These are phyloP conservation scores for Selene dorsalis DNA, from an alignment of 2,797 vertebrate species.

Conservation along the genomic window DNA sequence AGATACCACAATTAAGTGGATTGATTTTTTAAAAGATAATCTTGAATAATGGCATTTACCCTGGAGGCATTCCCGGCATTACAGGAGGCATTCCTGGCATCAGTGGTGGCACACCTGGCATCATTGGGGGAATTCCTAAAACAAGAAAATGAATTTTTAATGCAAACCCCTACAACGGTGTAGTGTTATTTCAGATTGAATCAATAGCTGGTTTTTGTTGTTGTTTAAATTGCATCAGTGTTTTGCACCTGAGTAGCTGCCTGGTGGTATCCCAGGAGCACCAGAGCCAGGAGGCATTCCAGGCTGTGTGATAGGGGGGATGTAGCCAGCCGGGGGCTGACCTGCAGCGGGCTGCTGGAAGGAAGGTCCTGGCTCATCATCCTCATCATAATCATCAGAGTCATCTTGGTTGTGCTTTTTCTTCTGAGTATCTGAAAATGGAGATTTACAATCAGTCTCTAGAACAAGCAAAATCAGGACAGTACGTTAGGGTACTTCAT, in stretches of 20 bases:
- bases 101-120: conserved; percentile 92
- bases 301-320: conserved; percentile 90
- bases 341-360: conserved; percentile 89
- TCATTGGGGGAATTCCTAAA: conserved; percentile 92
- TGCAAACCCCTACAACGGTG: background rate
- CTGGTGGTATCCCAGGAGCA: conserved; percentile 89
- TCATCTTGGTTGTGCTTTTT: conserved; percentile 93
- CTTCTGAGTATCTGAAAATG: conserved; percentile 88
- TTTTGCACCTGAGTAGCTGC: conserved; percentile 77
- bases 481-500: accelerated
- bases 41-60: conserved; percentile 79
- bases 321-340: conserved; percentile 88
- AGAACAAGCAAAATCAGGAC: background rate
- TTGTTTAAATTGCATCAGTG: background rate
- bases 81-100: conserved; percentile 94
- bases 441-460: background rate
- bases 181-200: background rate
- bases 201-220: background rate
- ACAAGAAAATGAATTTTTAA: background rate
- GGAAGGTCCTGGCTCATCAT: conserved; percentile 92
- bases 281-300: conserved; percentile 88
- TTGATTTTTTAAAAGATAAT: background rate
- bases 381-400: conserved; percentile 92
- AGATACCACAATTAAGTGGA: background rate
- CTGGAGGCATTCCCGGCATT: conserved; percentile 93